phyloP scores from a whole-genome alignment of 2,797 vertebrate species.

The Echiichthys vipera region DNA sequence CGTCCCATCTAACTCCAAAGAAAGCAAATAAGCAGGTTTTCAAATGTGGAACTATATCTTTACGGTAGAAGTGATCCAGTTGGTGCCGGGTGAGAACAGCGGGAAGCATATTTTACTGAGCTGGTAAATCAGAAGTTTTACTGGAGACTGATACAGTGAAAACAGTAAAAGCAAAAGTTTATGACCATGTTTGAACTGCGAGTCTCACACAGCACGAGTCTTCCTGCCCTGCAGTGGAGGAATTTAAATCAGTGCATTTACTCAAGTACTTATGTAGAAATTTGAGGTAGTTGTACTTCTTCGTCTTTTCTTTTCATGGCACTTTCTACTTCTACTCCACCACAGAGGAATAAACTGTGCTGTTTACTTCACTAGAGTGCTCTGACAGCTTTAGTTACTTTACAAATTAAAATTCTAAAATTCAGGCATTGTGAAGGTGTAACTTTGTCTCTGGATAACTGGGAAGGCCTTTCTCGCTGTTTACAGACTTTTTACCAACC shows the following conservation, averaged over 20 bases:
- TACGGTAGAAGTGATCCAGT: background rate
- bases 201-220: slow-evolving; percentile 22
- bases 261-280: background rate
- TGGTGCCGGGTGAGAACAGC: background rate
- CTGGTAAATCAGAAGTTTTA: slow-evolving; percentile 59
- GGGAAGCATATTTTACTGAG: slow-evolving; percentile 33
- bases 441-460: background rate
- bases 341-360: background rate
- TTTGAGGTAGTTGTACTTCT: background rate
- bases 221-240: slow-evolving; percentile 1
- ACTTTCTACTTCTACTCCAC: background rate
- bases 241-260: background rate
- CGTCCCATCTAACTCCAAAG: background rate
- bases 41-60: background rate
- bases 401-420: background rate
- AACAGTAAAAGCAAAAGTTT: slow-evolving; percentile 40
- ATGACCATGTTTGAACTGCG: slow-evolving; percentile 37
- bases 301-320: background rate
- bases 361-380: background rate
- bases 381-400: background rate
- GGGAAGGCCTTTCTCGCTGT: background rate
- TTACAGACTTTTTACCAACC: background rate
- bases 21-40: background rate
- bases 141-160: slow-evolving; percentile 14
- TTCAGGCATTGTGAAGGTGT: background rate